Evolutionary conservation across 2,797 vertebrate genomes (phyloP).

Genomic region (Nannoperca obscura): DNA sequence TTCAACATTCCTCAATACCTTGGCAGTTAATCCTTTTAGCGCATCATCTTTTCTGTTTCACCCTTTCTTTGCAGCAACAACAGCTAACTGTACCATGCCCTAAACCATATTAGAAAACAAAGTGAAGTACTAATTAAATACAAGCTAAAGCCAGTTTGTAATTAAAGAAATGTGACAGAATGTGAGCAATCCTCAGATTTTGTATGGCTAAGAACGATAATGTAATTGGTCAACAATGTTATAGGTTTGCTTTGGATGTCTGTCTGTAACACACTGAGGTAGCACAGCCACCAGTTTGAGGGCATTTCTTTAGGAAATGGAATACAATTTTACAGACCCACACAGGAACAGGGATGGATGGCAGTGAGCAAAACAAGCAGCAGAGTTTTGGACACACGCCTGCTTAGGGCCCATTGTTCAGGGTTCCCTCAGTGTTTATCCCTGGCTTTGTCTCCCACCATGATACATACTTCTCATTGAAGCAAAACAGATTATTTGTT

Average conservation of each 20-base stretch:
- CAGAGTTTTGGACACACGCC: slow-evolving; percentile 75
- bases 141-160: slow-evolving; percentile 40
- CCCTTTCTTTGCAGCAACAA: slow-evolving; percentile 4
- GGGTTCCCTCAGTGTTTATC: slow-evolving; percentile 83
- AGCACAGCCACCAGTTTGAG: slow-evolving; percentile 37
- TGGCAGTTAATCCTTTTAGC: slow-evolving; percentile 27
- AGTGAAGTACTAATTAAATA: slow-evolving; percentile 26
- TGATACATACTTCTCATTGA: slow-evolving; percentile 90
- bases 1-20: slow-evolving; percentile 12
- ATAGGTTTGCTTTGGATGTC: slow-evolving; percentile 55
- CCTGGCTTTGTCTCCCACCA: slow-evolving; percentile 85
- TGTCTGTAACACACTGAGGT: slow-evolving; percentile 56
- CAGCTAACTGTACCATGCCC: neutral
- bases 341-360: slow-evolving; percentile 72
- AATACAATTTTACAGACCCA: slow-evolving; percentile 68
- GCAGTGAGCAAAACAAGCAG: slow-evolving; percentile 68
- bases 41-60: slow-evolving; percentile 24
- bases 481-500: slow-evolving; percentile 89
- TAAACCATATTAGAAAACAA: slow-evolving; percentile 9
- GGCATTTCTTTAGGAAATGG: slow-evolving; percentile 43
- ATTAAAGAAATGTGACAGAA: slow-evolving; percentile 28
- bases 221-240: slow-evolving; percentile 48
- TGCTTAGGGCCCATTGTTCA: slow-evolving; percentile 75
- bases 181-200: slow-evolving; percentile 22
- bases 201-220: slow-evolving; percentile 37